Percentiles rank a stretch among this genome's conserved stretches.
These are phyloP conservation scores for Leptinotarsa lineolata DNA, from an alignment of 1,140 invertebrate genomes.

Conservation along the genomic window DNA sequence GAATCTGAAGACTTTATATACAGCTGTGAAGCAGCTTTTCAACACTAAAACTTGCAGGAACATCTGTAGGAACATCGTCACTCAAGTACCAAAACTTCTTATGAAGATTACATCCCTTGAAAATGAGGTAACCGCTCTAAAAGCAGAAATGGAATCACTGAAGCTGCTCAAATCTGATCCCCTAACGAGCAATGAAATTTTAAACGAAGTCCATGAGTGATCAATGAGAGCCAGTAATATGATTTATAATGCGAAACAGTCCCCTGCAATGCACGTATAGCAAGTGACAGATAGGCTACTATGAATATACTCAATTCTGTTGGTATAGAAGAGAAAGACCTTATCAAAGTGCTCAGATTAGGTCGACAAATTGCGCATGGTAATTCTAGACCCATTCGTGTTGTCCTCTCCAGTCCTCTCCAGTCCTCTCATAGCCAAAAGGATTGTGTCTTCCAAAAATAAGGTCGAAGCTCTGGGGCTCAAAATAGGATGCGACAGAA, in stretches of 20 bases:
- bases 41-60: constrained; percentile 11
- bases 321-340: not conserved
- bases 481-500: too few species aligned
- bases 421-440: not conserved
- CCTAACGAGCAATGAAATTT: constrained; percentile 7
- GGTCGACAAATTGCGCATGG: not conserved
- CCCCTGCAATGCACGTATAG: constrained; percentile 6
- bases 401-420: not conserved
- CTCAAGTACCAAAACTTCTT: constrained; percentile 9
- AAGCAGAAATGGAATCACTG: constrained; percentile 1
- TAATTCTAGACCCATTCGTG: not conserved
- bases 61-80: constrained; percentile 18
- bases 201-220: not conserved
- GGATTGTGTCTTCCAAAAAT: too few species aligned
- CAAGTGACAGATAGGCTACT: constrained; percentile 6
- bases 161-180: constrained; percentile 15
- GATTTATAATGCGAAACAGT: constrained; percentile 2
- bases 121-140: constrained; percentile 11
- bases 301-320: constrained; percentile 13
- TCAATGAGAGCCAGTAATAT: constrained; percentile 10
- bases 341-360: not conserved
- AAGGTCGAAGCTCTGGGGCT: too few species aligned
- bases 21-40: constrained; percentile 4
- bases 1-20: constrained; percentile 12
- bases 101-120: not conserved